Evolutionary conservation across 2,888 invertebrate genomes (phyloP).

Genomic region (Volucella inanis): DNA sequence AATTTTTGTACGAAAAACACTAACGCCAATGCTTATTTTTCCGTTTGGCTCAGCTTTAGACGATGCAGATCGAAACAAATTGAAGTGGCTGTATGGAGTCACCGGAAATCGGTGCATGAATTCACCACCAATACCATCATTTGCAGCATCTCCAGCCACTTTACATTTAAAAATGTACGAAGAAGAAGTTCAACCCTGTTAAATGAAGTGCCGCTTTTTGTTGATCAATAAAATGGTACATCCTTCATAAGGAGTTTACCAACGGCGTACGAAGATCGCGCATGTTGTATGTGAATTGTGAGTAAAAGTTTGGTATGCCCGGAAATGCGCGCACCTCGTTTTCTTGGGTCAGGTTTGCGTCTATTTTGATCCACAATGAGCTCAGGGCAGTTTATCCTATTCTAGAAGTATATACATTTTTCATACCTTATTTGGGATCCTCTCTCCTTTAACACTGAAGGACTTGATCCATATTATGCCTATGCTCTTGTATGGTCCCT

Average conservation of each 20-base stretch:
- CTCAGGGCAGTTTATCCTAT: constrained; percentile 41
- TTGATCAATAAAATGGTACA: background rate
- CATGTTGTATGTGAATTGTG: background rate
- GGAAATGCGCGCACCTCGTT: too few relatives aligned
- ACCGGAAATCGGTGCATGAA: too few relatives aligned
- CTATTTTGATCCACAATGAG: constrained; percentile 27
- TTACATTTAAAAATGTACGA: constrained; percentile 51
- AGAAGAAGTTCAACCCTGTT: constrained; percentile 22
- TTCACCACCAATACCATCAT: constrained; percentile 30
- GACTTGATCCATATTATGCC: background rate
- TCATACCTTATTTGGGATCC: constrained; percentile 54
- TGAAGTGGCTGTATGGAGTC: constrained; percentile 73
- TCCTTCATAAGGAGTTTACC: too few relatives aligned
- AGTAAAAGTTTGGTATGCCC: too few relatives aligned
- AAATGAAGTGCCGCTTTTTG: constrained; percentile 10
- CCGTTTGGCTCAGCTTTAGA: constrained; percentile 77
- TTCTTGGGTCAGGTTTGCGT: too few relatives aligned
- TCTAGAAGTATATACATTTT: constrained; percentile 38
- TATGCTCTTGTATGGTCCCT: too few relatives aligned
- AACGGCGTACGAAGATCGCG: too few relatives aligned
- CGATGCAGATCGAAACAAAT: constrained; percentile 77
- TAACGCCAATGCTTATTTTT: constrained; percentile 79
- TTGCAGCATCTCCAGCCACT: constrained; percentile 44
- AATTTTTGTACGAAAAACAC: constrained; percentile 76
- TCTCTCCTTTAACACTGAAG: constrained; percentile 52